Percentiles rank a stretch among this genome's conserved stretches.
phyloP scores from a whole-genome alignment of 1,140 invertebrate species.

The Caenorhabditis remanei region DNA sequence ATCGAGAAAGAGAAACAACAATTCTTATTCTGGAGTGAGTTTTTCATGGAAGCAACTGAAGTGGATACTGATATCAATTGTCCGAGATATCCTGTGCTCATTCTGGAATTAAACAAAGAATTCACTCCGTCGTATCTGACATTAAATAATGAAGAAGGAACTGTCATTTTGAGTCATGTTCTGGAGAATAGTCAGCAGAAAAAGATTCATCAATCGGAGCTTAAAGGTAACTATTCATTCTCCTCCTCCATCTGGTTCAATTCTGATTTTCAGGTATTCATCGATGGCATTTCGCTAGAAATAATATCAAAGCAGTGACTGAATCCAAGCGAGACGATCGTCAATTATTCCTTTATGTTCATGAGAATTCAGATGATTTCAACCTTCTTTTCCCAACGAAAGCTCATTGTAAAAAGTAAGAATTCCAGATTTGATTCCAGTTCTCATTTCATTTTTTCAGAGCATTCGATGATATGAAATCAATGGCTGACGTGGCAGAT shows the following conservation, averaged over 20 bases:
- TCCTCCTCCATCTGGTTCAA: not conserved
- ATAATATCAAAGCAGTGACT: conserved; percentile 89
- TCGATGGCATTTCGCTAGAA: conserved; percentile 91
- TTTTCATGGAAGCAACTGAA: conserved; percentile 93
- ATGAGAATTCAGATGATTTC: conserved; percentile 97
- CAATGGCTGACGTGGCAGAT: conserved; percentile 70
- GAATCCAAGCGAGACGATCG: conserved; percentile 94
- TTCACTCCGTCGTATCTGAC: conserved; percentile 77
- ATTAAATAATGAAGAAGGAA: conserved; percentile 73
- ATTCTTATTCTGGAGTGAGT: conserved; percentile 90
- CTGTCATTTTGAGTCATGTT: conserved; percentile 74
- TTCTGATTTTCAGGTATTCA: conserved; percentile 83
- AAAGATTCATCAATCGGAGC: conserved; percentile 84
- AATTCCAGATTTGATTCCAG: not conserved
- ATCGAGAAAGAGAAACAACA: conserved; percentile 78
- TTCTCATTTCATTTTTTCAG: conserved; percentile 46
- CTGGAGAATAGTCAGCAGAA: conserved; percentile 80
- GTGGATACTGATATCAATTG: conserved; percentile 82
- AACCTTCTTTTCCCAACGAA: conserved; percentile 97
- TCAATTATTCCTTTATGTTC: conserved; percentile 95
- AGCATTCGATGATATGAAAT: conserved; percentile 66
- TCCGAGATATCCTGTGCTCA: conserved; percentile 81
- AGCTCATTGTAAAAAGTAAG: conserved; percentile 83
- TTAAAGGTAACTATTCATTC: not conserved
- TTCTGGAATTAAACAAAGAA: conserved; percentile 88